Evolutionary conservation across 2,797 vertebrate species (phyloP).

Genomic region (Thalassophryne amazonica): DNA sequence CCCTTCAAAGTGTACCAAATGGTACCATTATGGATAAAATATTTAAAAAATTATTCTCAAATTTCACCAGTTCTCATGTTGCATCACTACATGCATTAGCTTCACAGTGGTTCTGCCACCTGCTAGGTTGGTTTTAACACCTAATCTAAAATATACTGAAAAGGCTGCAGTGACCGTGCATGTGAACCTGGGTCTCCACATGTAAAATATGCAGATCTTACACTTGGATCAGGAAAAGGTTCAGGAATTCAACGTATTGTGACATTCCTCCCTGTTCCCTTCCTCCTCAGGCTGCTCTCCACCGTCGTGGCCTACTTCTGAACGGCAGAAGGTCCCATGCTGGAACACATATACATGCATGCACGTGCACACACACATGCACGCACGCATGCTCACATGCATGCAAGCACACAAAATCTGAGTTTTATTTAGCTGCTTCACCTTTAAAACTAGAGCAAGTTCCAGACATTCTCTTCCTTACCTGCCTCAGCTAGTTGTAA

Average conservation of each 20-base stretch:
- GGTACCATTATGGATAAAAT: no score
- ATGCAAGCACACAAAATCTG: conserved; percentile 22
- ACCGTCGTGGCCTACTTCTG: conserved; percentile 60
- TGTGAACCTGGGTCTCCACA: background rate
- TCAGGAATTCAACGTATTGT: conserved; percentile 9
- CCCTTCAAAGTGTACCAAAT: no score
- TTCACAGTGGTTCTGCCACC: no score
- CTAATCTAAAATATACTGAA: no score
- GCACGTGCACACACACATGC: conserved; percentile 7
- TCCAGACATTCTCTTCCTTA: conserved; percentile 29
- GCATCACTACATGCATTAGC: no score
- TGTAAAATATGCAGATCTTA: background rate
- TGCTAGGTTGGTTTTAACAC: no score
- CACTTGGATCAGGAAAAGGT: background rate
- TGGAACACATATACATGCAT: background rate
- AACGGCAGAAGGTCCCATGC: conserved; percentile 35
- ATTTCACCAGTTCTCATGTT: no score
- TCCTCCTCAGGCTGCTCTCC: conserved; percentile 15
- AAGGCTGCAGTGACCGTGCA: conserved; percentile 1
- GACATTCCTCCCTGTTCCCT: conserved; percentile 1
- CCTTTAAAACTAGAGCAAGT: conserved; percentile 72
- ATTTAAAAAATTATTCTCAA: no score
- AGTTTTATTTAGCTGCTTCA: conserved; percentile 67
- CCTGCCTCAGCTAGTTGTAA: conserved; percentile 21
- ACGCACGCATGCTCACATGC: background rate